Evolutionary conservation across 2,888 invertebrate genomes (phyloP).

Genomic region (Ctenicera cuprea): DNA sequence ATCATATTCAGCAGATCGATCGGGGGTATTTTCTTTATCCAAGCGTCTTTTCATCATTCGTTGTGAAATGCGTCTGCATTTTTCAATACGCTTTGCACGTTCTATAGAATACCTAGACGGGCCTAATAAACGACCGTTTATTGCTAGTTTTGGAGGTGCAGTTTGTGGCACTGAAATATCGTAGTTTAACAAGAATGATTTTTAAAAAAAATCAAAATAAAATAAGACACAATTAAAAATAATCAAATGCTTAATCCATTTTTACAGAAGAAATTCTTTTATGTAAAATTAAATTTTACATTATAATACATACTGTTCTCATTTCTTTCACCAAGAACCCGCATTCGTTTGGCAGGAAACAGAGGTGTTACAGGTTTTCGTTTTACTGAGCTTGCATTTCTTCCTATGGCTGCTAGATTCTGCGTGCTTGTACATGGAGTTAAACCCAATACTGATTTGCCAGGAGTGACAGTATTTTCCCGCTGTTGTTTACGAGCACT

Average conservation of each 20-base stretch:
- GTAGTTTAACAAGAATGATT: background rate
- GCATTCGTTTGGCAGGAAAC: conserved; percentile 20
- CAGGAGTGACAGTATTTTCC: conserved; percentile 51
- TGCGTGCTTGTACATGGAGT: conserved; percentile 15
- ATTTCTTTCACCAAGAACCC: background rate
- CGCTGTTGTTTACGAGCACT: conserved; percentile 74
- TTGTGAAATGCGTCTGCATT: conserved; percentile 43
- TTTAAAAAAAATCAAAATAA: background rate
- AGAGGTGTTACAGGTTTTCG: conserved; percentile 36
- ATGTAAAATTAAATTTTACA: too few relatives aligned
- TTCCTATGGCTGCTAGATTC: conserved; percentile 15
- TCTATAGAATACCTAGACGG: conserved; percentile 43
- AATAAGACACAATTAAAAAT: background rate
- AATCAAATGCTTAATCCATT: too few relatives aligned
- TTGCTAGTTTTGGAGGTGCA: conserved; percentile 41
- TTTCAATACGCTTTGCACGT: conserved; percentile 47
- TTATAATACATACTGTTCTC: conserved; percentile 7
- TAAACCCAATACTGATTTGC: conserved; percentile 18
- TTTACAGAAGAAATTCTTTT: too few relatives aligned
- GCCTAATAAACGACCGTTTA: conserved; percentile 9
- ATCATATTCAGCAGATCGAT: conserved; percentile 37
- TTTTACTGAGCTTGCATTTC: conserved; percentile 4
- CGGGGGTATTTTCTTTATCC: conserved; percentile 16
- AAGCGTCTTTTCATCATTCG: conserved; percentile 26
- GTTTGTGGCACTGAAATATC: conserved; percentile 27